phyloP scores from a whole-genome alignment of 2,888 invertebrate genomes.

The Cartodere bifasciata region DNA sequence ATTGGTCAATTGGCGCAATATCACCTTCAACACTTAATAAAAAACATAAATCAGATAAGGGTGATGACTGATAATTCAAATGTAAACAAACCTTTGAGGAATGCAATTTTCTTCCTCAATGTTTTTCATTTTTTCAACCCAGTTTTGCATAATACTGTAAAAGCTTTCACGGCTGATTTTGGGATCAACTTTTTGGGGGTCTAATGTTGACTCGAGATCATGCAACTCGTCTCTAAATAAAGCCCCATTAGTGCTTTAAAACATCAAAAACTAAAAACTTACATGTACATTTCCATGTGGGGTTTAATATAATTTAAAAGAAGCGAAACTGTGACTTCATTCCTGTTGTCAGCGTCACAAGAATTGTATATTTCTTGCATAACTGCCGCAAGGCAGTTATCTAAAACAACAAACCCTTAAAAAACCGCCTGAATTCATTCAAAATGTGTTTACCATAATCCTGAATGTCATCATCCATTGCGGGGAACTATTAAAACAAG shows the following conservation, averaged over 20 bases:
- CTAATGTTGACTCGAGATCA: constrained; percentile 13
- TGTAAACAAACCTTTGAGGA: too few relatives aligned
- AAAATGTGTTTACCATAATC: too few relatives aligned
- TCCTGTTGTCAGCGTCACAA: constrained; percentile 13
- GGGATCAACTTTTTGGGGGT: constrained; percentile 13
- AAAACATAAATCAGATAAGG: too few relatives aligned
- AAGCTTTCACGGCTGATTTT: constrained; percentile 10
- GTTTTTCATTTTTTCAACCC: constrained; percentile 13
- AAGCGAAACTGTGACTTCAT: constrained; percentile 11
- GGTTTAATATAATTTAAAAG: constrained; percentile 14
- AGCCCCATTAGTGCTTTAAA: constrained; percentile 2
- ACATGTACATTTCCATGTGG: constrained; percentile 12
- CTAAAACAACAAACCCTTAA: too few relatives aligned
- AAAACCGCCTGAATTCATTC: too few relatives aligned
- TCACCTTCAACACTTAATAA: too few relatives aligned
- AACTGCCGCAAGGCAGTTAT: constrained; percentile 8
- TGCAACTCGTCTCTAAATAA: constrained; percentile 13
- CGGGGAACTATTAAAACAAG: too few relatives aligned
- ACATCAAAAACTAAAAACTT: constrained; percentile 7
- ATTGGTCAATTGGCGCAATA: too few relatives aligned
- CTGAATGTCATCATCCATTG: too few relatives aligned
- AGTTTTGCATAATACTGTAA: constrained; percentile 14
- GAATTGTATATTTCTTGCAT: constrained; percentile 12
- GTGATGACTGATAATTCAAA: too few relatives aligned
- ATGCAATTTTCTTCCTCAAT: too few relatives aligned